phyloP scores from a whole-genome alignment of 2,113 vertebrate genomes.

The Campylorhamphus procurvoides region DNA sequence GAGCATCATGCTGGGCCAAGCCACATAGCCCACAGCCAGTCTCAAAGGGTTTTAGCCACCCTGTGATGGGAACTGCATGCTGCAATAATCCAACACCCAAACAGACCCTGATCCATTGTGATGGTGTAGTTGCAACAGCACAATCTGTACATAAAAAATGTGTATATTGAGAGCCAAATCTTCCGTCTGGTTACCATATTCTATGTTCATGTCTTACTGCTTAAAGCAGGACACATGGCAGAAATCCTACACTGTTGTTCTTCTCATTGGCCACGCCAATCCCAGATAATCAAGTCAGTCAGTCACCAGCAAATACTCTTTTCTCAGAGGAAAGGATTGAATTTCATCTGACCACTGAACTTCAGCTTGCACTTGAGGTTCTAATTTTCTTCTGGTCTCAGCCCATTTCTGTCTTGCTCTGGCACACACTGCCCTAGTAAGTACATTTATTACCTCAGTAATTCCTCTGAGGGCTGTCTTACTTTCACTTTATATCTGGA shows the following conservation, averaged over 20 bases:
- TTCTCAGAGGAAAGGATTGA: constrained; percentile 23
- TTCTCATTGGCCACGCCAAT: neutral
- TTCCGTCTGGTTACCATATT: constrained; percentile 21
- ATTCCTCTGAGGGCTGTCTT: constrained; percentile 54
- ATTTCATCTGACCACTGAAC: constrained; percentile 24
- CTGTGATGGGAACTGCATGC: fast-evolving
- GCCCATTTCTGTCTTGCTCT: constrained; percentile 44
- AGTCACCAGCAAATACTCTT: neutral
- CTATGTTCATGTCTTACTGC: neutral
- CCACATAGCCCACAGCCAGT: neutral
- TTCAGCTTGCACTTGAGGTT: constrained; percentile 30
- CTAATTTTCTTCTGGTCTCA: constrained; percentile 54
- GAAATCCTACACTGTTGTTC: constrained; percentile 27
- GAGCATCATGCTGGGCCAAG: neutral
- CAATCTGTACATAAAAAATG: neutral
- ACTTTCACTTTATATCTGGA: constrained; percentile 64
- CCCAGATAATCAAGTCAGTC: constrained; percentile 16
- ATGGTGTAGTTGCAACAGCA: neutral
- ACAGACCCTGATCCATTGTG: neutral
- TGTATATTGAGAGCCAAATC: neutral
- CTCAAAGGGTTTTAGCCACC: neutral
- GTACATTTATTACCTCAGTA: constrained; percentile 55
- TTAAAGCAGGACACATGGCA: constrained; percentile 37
- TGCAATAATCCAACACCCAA: neutral
- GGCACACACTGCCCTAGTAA: constrained; percentile 64